Percentiles rank a stretch among this genome's conserved stretches.
Conservation (phyloP, 2,113 vertebrate genomes). For the Egretta garzetta region DNA sequence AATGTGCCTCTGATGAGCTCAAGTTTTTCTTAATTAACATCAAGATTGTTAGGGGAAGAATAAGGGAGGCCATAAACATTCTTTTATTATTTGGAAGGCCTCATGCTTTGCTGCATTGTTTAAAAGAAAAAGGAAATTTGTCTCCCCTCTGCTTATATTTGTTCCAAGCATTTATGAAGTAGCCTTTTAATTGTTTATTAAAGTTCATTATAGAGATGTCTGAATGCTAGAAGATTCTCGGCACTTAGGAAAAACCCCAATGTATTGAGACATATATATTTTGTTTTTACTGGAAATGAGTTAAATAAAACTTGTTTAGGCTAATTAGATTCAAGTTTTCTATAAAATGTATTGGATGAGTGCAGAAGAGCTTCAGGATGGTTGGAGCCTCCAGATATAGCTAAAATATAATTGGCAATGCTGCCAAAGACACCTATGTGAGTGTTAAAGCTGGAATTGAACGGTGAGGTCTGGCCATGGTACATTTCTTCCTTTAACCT, state of each 20-base stretch:
- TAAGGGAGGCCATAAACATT: slow-evolving; percentile 18
- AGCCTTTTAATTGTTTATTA: slow-evolving; percentile 64
- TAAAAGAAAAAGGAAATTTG: slow-evolving; percentile 71
- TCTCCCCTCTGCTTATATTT: slow-evolving; percentile 61
- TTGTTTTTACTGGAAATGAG: slow-evolving; percentile 56
- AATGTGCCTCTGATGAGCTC: background rate
- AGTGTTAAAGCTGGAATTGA: slow-evolving; percentile 3
- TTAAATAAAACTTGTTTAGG: slow-evolving; percentile 41
- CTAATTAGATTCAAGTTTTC: slow-evolving; percentile 14
- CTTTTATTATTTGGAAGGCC: slow-evolving; percentile 50
- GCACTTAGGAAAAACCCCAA: slow-evolving; percentile 7
- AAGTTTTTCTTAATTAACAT: background rate
- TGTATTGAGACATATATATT: slow-evolving; percentile 18
- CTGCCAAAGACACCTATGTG: background rate
- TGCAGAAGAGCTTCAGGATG: background rate
- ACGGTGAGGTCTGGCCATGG: background rate
- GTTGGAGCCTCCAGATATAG: background rate
- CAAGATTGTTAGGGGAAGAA: slow-evolving; percentile 20
- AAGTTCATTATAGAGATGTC: slow-evolving; percentile 9
- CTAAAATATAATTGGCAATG: background rate
- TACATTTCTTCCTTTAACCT: background rate
- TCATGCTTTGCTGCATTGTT: slow-evolving; percentile 30
- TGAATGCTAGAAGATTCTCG: slow-evolving; percentile 25
- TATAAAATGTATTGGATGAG: background rate
- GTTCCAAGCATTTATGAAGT: slow-evolving; percentile 59